Conservation (phyloP, 2,888 invertebrate species). For the Busseola fusca region DNA sequence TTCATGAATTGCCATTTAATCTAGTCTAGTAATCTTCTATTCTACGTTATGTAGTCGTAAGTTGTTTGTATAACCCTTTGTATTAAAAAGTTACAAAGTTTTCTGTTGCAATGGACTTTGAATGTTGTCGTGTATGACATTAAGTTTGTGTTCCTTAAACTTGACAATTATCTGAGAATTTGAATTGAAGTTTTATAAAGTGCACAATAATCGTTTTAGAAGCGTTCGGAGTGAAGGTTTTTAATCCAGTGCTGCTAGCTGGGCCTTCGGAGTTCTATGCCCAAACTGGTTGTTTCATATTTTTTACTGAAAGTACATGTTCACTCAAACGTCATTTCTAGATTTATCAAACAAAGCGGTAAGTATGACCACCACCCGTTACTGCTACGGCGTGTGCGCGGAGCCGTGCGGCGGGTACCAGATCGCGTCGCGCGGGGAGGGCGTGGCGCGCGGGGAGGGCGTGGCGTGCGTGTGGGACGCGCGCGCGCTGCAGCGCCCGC, state of each 20-base stretch:
- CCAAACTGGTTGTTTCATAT: background rate
- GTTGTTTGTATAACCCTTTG: background rate
- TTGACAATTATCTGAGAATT: background rate
- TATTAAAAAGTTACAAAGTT: background rate
- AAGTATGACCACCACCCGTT: slow-evolving; percentile 92
- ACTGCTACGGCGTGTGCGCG: slow-evolving; percentile 94
- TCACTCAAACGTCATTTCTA: slow-evolving; percentile 67
- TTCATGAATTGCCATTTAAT: no score
- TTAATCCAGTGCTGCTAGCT: no score
- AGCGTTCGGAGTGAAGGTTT: no score
- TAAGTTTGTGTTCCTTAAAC: background rate
- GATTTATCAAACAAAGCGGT: slow-evolving; percentile 92
- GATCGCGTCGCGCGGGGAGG: slow-evolving; percentile 95
- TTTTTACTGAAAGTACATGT: background rate
- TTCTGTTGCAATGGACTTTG: background rate
- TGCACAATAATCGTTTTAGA: no score
- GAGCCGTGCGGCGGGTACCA: slow-evolving; percentile 94
- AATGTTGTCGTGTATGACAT: background rate
- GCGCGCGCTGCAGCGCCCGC: slow-evolving; percentile 95
- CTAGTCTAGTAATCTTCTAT: no score
- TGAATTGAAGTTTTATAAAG: background rate
- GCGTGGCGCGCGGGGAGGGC: slow-evolving; percentile 93
- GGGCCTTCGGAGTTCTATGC: no score
- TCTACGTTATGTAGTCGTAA: background rate
- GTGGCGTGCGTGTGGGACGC: slow-evolving; percentile 96